Conservation (phyloP, 2,797 vertebrate genomes). For the Antennarius maculatus region DNA sequence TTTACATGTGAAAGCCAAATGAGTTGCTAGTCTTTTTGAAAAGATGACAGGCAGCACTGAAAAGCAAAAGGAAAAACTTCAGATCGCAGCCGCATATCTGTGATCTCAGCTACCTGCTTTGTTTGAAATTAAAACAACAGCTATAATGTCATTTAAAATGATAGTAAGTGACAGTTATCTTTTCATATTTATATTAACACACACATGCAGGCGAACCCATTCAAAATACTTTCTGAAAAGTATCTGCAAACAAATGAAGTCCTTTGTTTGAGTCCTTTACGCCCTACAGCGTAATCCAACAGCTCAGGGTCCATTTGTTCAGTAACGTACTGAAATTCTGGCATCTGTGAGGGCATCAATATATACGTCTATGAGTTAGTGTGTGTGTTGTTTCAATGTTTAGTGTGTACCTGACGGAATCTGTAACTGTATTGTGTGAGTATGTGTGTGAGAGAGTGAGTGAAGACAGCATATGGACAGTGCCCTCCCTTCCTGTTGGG, state of each 20-base stretch:
- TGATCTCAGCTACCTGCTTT: not conserved
- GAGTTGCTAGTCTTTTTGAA: not conserved
- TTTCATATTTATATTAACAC: no score
- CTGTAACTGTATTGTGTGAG: slow-evolving; percentile 30
- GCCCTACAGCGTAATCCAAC: not conserved
- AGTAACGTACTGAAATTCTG: not conserved
- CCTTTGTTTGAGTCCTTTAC: not conserved
- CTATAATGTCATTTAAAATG: no score
- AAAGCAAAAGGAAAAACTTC: slow-evolving; percentile 5
- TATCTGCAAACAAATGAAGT: not conserved
- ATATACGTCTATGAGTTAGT: slow-evolving; percentile 1
- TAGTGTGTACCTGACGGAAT: slow-evolving; percentile 42
- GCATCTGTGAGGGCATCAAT: not conserved
- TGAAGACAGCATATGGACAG: slow-evolving; percentile 85
- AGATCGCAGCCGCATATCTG: not conserved
- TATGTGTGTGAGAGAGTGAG: slow-evolving; percentile 46
- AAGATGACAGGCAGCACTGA: not conserved
- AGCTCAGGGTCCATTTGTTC: not conserved
- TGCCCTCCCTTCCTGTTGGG: slow-evolving; percentile 84
- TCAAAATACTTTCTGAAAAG: no score
- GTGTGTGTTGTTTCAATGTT: not conserved
- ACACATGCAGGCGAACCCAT: no score
- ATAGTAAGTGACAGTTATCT: no score
- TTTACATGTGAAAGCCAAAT: slow-evolving; percentile 26
- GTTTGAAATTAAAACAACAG: no score